Evolutionary conservation across 2,797 vertebrate genomes (phyloP).

Genomic region (Anniella stebbinsi): DNA sequence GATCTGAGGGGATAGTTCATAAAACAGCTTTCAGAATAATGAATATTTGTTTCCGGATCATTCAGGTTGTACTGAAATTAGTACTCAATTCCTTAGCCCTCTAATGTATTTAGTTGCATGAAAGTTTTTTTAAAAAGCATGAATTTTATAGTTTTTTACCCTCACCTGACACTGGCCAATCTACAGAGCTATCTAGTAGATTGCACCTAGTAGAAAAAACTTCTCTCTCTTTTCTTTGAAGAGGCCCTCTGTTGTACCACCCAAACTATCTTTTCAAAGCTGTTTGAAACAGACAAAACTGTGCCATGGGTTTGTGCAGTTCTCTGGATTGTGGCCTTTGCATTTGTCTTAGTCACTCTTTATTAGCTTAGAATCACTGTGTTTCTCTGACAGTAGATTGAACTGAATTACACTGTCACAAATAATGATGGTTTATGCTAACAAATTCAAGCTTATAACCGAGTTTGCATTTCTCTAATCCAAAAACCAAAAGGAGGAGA

Average conservation of each 20-base stretch:
- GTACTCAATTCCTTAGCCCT: neutral
- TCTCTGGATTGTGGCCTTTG: neutral
- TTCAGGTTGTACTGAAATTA: neutral
- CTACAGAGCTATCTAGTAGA: neutral
- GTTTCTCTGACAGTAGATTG: neutral
- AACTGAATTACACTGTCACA: neutral
- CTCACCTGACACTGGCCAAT: neutral
- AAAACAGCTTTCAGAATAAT: conserved; percentile 28
- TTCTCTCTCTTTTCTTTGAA: neutral
- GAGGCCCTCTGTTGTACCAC: neutral
- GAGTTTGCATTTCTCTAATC: neutral
- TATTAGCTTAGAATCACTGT: neutral
- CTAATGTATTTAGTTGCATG: neutral
- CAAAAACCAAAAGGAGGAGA: no score
- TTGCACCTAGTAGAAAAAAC: neutral
- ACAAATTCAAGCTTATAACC: neutral
- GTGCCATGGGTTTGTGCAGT: neutral
- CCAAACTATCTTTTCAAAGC: conserved; percentile 3
- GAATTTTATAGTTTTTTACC: neutral
- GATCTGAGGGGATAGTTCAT: conserved; percentile 84
- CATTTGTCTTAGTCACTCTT: neutral
- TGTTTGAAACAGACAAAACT: neutral
- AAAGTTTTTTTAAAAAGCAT: neutral
- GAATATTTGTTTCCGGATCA: neutral
- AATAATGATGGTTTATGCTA: neutral